phyloP scores from a whole-genome alignment of 2,113 vertebrate species.

The Lontra canadensis region DNA sequence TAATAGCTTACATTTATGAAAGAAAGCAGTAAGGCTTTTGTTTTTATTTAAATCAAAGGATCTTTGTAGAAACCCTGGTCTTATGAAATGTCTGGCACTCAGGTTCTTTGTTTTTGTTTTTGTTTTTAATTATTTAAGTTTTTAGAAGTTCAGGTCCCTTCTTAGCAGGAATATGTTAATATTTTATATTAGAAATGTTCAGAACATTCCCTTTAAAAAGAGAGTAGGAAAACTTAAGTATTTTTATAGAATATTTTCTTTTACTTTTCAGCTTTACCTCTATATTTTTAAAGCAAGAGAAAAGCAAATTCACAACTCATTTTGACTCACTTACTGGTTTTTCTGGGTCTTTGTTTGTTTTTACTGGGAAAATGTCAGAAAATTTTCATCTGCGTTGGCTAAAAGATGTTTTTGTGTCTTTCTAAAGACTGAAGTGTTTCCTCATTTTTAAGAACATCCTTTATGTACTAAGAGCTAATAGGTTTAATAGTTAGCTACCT shows the following conservation, averaged over 20 bases:
- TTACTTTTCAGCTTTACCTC: not conserved
- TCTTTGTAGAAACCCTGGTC: not conserved
- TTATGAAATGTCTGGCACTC: not conserved
- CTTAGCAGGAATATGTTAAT: not conserved
- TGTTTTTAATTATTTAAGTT: not conserved
- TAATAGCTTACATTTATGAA: conserved; percentile 3
- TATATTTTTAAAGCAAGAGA: not conserved
- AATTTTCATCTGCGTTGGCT: not conserved
- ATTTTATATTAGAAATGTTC: not conserved
- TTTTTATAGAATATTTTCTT: not conserved
- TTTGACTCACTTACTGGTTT: not conserved
- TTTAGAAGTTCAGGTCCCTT: not conserved
- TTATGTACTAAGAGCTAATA: not conserved
- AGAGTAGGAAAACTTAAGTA: not conserved
- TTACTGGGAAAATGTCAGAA: conserved; percentile 11
- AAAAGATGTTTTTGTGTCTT: conserved; percentile 36
- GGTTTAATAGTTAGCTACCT: not conserved
- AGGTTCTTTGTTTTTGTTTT: not conserved
- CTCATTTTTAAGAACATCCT: not conserved
- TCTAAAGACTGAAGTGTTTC: not conserved
- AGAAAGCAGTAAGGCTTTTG: not conserved
- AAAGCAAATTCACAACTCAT: not conserved
- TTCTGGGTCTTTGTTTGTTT: not conserved
- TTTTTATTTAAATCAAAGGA: conserved; percentile 8
- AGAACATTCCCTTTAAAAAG: not conserved